Evolutionary conservation across 2,888 invertebrate species (phyloP).

Genomic region (Ectemnius cavifrons): DNA sequence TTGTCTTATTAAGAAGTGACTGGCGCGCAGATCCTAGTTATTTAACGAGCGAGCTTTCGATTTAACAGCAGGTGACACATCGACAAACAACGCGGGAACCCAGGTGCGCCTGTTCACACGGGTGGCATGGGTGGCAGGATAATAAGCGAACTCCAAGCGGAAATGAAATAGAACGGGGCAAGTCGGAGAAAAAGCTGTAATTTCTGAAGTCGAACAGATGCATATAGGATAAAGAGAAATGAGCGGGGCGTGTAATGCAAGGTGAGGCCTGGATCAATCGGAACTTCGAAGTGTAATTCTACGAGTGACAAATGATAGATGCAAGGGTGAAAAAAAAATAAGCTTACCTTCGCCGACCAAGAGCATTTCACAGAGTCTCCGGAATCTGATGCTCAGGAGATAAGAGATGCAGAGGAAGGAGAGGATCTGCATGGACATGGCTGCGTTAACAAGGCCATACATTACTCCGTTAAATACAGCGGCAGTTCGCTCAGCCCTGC

Average conservation of each 20-base stretch:
- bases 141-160: neutral
- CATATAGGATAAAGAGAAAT: too few relatives aligned
- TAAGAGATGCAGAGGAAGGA: constrained; percentile 53
- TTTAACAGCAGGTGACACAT: neutral
- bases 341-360: constrained; percentile 42
- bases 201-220: neutral
- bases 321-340: constrained; percentile 15
- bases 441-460: constrained; percentile 52
- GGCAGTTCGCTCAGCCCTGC: constrained; percentile 49
- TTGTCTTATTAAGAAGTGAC: neutral
- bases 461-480: constrained; percentile 49
- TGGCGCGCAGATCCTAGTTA: neutral
- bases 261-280: constrained; percentile 10
- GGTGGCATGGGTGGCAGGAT: constrained; percentile 17
- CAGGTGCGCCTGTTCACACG: constrained; percentile 14
- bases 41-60: neutral
- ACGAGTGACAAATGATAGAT: constrained; percentile 3
- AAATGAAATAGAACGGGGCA: constrained; percentile 16
- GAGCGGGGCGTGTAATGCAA: constrained; percentile 7
- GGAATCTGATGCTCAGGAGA: constrained; percentile 47
- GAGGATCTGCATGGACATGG: constrained; percentile 58
- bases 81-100: constrained; percentile 9
- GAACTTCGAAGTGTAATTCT: neutral
- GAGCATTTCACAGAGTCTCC: constrained; percentile 39
- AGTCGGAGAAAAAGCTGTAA: neutral